Base-by-base conservation (phyloP, 2,888 invertebrate genomes). In the Heteropelma amictum region DNA sequence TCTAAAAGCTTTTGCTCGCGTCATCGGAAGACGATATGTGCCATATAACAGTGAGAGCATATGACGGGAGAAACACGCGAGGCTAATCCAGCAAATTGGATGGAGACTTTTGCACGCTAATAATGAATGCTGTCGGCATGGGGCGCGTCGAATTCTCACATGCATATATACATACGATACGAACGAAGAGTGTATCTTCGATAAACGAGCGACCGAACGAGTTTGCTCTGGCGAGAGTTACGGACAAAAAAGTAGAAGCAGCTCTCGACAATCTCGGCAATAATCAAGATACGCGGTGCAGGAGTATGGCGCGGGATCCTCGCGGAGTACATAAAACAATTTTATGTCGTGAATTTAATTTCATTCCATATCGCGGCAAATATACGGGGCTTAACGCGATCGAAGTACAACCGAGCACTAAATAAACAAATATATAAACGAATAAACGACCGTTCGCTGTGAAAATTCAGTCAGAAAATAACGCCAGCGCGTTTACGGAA, bases 31-130 rank as follows among this genome's bases (percentile, higher is more conserved):
- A 72, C 54, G 10, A 42, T 49, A 21, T 28, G 30, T 33, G 60
- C 5, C 30, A 60, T 60, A 45, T 45, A 70, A 56, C 38, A 47
- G 49, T 30, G 76, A 33, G 58, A 69, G 19, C 26, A n/a, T n/a
- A n/a, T n/a, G n/a, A n/a, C n/a, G n/a, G 30, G 51, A 54, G 17
- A 40, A 70, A 74, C 69, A 70, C 60, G 74, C 64, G 69, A 74
- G 64, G 65, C 72, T 67, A 79, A 79, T 72, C 49, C 77, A 78
- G 72, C 80, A 81, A 82, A 84, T 84, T 83, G 81, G 77, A 76
- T 73, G 78, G 76, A 60, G 64, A 74, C 70, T 74, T 70, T 74
- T 70, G 74, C 70, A 47, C 47, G 70, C 38, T 69, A 69, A 70
- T 74, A 74, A 74, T 33, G 70, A 74, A 74, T 42, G 40, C 58